A percentile compares a stretch with the other conserved stretches of the same genome.
These are phyloP conservation scores for Drosophila quadrilineata DNA, from an alignment of 1,140 invertebrate genomes.

Conservation along the genomic window DNA sequence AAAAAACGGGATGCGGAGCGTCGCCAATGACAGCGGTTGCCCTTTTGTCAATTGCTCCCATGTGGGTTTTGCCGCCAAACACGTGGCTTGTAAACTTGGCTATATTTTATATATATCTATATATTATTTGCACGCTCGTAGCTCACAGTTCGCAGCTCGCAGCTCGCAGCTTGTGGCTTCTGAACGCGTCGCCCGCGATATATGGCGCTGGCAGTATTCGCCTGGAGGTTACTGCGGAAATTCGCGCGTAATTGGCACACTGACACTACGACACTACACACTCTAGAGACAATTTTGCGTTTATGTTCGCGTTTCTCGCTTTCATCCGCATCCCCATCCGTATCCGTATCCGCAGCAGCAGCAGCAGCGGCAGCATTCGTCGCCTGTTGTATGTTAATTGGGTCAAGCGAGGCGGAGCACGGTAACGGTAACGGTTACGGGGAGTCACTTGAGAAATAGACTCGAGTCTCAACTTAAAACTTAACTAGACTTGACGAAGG, in stretches of 20 bases:
- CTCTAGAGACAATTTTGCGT: conserved; percentile 47
- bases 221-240: conserved; percentile 62
- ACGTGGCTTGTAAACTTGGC: conserved; percentile 53
- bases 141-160: too few species aligned
- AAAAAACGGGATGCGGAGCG: too few species aligned
- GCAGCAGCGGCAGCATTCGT: conserved; percentile 12
- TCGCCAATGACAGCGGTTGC: conserved; percentile 52
- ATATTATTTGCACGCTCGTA: too few species aligned
- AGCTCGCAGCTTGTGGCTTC: too few species aligned
- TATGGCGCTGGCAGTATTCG: too few species aligned
- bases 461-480: conserved; percentile 34
- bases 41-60: conserved; percentile 79
- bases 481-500: conserved; percentile 61
- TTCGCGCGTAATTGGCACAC: conserved; percentile 76
- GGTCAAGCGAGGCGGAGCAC: conserved; percentile 50
- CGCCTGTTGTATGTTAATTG: conserved; percentile 65
- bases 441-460: conserved; percentile 67
- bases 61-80: conserved; percentile 70
- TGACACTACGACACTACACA: conserved; percentile 54
- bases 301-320: conserved; percentile 15
- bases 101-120: too few species aligned
- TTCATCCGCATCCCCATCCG: conserved; percentile 29
- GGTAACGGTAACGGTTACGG: conserved; percentile 5
- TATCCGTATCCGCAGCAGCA: background rate
- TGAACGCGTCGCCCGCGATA: too few species aligned